Evolutionary conservation across 1,140 invertebrate species (phyloP).

Genomic region (Wasmannia auropunctata): DNA sequence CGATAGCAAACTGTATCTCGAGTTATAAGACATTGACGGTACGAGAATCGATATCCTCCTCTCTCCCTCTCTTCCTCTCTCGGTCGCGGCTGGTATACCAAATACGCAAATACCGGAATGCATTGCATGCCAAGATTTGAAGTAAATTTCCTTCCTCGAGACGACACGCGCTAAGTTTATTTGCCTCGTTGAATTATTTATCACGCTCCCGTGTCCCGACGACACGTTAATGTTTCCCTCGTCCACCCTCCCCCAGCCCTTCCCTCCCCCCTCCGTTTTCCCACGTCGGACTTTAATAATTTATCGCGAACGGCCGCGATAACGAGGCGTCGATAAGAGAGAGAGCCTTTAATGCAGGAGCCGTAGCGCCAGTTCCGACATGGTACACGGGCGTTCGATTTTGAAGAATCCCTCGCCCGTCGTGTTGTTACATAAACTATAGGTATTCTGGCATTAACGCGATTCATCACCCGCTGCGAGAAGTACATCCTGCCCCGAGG

Average conservation of each 20-base stretch:
- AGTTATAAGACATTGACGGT: conserved; percentile 39
- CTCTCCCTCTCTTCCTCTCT: no score
- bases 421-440: neutral
- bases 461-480: conserved; percentile 46
- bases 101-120: conserved; percentile 30
- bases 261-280: no score
- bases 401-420: neutral
- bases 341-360: neutral
- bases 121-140: conserved; percentile 14
- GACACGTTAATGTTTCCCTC: conserved; percentile 11
- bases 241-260: no score
- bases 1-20: conserved; percentile 4
- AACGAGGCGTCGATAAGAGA: conserved; percentile 34
- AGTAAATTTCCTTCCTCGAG: conserved; percentile 5
- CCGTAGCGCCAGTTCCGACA: neutral
- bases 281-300: conserved; percentile 12
- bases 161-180: conserved; percentile 38
- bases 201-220: neutral
- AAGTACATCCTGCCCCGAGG: conserved; percentile 20
- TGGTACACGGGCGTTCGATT: neutral
- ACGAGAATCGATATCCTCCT: conserved; percentile 31
- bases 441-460: conserved; percentile 20
- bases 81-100: conserved; percentile 28
- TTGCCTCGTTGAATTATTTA: conserved; percentile 50
- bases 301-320: conserved; percentile 6